A percentile compares a stretch with the other conserved stretches of the same genome.
Conservation (phyloP, 2,888 invertebrate genomes). For the Oscheius myriophilus region DNA sequence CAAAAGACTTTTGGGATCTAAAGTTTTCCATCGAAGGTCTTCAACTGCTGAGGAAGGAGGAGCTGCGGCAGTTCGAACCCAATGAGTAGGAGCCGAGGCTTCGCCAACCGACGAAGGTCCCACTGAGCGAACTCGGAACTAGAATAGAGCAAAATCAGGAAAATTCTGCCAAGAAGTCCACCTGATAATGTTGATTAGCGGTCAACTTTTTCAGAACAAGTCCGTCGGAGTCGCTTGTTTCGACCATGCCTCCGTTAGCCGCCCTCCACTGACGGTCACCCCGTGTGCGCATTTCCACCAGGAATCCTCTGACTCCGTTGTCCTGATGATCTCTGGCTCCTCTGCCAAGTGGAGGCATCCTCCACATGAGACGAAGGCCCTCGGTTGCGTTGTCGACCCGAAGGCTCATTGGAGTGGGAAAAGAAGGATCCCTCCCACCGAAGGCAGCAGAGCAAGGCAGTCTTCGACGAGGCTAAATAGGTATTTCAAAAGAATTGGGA, state of each 20-base stretch:
- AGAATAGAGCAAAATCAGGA: background rate
- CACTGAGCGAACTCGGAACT: conserved; percentile 65
- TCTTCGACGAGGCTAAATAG: conserved; percentile 46
- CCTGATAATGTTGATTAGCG: conserved; percentile 65
- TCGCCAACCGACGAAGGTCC: conserved; percentile 48
- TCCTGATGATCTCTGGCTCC: conserved; percentile 50
- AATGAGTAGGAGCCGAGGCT: conserved; percentile 57
- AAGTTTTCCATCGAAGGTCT: conserved; percentile 53
- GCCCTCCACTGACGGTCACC: conserved; percentile 58
- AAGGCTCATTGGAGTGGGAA: conserved; percentile 41
- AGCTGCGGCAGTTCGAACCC: conserved; percentile 60
- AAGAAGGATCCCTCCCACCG: conserved; percentile 44
- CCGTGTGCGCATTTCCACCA: conserved; percentile 58
- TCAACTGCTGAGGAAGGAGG: conserved; percentile 52
- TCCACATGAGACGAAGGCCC: conserved; percentile 40
- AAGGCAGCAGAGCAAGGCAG: conserved; percentile 63
- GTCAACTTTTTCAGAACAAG: conserved; percentile 49
- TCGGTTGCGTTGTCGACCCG: conserved; percentile 32
- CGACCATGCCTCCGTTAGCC: conserved; percentile 40
- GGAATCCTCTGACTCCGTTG: conserved; percentile 47
- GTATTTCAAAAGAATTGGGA: conserved; percentile 28
- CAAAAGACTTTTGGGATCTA: conserved; percentile 59
- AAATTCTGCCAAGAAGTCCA: conserved; percentile 15
- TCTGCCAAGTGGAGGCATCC: conserved; percentile 43
- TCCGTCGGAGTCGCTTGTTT: conserved; percentile 50